Evolutionary conservation across 2,797 vertebrate genomes (phyloP).

Genomic region (Cephalopachus bancanus): DNA sequence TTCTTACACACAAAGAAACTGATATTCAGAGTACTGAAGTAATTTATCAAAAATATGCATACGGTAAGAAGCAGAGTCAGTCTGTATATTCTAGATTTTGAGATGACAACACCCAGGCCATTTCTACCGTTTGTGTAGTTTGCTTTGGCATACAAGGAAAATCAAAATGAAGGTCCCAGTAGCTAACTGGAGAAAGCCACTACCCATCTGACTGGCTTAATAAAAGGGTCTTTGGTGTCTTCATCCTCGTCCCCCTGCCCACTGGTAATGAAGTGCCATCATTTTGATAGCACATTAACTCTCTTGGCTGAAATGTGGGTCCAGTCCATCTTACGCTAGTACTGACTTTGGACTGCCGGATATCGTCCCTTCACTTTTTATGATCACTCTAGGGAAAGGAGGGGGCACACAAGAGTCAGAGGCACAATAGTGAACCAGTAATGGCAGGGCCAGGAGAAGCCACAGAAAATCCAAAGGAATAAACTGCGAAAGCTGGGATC

Average conservation of each 20-base stretch:
- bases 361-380: not conserved
- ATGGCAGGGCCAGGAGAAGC: not conserved
- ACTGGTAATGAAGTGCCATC: not conserved
- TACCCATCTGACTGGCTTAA: not conserved
- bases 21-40: not conserved
- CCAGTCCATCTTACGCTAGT: not conserved
- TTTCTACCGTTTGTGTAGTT: not conserved
- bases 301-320: not conserved
- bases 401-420: accelerated
- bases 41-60: not conserved
- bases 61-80: not conserved
- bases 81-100: not conserved
- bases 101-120: not conserved
- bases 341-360: too few species aligned
- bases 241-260: not conserved
- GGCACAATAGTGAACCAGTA: not conserved
- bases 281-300: not conserved
- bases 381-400: not conserved
- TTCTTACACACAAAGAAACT: not conserved
- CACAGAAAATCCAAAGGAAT: conserved; percentile 40
- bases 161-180: not conserved
- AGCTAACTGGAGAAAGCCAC: not conserved
- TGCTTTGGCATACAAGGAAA: not conserved
- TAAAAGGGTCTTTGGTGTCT: not conserved
- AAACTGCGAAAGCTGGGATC: conserved; percentile 66